Conservation (phyloP, 2,797 vertebrate species). For the Acestrorhynchus altus region DNA sequence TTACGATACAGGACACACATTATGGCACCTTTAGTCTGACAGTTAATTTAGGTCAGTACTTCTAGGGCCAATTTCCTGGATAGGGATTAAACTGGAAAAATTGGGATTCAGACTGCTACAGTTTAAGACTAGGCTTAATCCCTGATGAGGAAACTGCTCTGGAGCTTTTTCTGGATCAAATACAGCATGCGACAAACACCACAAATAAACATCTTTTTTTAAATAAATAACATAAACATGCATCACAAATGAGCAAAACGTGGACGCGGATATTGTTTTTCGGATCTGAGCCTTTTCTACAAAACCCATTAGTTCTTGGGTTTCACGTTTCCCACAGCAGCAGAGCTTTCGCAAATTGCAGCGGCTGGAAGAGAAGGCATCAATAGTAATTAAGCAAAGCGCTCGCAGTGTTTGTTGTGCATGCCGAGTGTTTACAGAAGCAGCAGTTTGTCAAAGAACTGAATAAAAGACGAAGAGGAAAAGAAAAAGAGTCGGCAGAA, state of each 20-base stretch:
- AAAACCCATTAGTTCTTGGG: not conserved
- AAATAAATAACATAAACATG: not conserved
- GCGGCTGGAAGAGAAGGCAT: conserved; percentile 48
- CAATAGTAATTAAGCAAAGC: conserved; percentile 64
- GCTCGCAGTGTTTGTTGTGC: conserved; percentile 46
- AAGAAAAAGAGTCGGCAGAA: conserved; percentile 37
- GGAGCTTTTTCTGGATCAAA: not conserved
- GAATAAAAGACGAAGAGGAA: conserved; percentile 3
- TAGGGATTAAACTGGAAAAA: no score
- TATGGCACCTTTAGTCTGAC: no score
- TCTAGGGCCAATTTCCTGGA: no score
- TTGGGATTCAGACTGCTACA: no score
- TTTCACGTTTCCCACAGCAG: conserved; percentile 14
- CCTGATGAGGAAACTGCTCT: no score
- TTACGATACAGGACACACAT: no score
- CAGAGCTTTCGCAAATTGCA: conserved; percentile 52
- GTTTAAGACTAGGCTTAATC: no score
- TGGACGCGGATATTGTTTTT: not conserved
- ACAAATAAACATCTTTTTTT: not conserved
- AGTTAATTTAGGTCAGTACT: no score
- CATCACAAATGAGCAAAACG: not conserved
- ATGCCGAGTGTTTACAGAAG: conserved; percentile 20
- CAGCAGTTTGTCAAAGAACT: conserved; percentile 5
- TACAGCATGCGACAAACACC: not conserved
- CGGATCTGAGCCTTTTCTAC: not conserved